Evolutionary conservation across 2,113 vertebrate species (phyloP).

Genomic region (Carassius carassius): DNA sequence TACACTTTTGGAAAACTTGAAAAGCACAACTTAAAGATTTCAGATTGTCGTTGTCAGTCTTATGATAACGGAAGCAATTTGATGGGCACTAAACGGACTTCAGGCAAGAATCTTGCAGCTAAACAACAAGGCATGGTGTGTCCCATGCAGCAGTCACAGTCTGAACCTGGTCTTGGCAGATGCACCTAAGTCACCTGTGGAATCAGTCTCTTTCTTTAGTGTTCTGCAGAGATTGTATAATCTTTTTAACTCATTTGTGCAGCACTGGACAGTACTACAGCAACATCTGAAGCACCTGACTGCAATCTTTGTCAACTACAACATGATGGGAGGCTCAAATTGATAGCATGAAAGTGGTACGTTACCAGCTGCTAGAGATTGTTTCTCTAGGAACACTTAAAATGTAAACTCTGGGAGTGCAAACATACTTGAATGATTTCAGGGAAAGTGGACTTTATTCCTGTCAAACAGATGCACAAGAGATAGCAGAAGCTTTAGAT

Average conservation of each 20-base stretch:
- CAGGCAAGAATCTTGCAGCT: too few species aligned
- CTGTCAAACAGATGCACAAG: background rate
- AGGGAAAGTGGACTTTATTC: background rate
- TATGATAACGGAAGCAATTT: conserved; percentile 52
- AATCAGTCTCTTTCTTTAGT: background rate
- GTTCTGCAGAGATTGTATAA: conserved; percentile 1
- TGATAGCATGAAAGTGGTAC: background rate
- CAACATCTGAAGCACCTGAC: background rate
- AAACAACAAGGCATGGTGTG: too few species aligned
- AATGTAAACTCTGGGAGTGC: background rate
- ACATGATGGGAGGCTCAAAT: background rate
- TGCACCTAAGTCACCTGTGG: too few species aligned
- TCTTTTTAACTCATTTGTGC: background rate
- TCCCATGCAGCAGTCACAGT: too few species aligned
- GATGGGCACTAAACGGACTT: conserved; percentile 14
- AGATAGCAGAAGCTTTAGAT: background rate
- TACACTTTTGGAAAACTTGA: background rate
- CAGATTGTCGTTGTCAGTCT: conserved; percentile 5
- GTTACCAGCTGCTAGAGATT: background rate
- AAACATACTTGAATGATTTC: background rate
- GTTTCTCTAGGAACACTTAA: conserved; percentile 9
- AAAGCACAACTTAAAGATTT: background rate
- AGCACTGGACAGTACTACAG: background rate
- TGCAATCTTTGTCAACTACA: conserved; percentile 13
- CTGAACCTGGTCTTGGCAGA: too few species aligned